phyloP scores from a whole-genome alignment of 2,113 vertebrate genomes.

The Columbina picui region DNA sequence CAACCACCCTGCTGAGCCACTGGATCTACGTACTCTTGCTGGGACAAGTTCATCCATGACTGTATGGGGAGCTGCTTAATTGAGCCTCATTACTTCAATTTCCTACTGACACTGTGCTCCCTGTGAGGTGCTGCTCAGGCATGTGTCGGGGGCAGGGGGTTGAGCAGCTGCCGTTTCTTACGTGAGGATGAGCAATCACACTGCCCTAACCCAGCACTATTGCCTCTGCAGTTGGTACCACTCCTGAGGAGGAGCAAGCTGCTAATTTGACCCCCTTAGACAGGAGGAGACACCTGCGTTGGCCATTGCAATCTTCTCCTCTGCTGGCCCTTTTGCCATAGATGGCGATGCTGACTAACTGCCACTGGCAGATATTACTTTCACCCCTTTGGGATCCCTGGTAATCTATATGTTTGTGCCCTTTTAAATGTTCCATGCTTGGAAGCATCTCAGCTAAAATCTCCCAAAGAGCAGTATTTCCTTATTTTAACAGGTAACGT shows the following conservation, averaged over 20 bases:
- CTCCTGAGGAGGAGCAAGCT: background rate
- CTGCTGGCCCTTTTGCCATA: background rate
- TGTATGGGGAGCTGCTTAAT: conserved; percentile 61
- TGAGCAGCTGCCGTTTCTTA: conserved; percentile 7
- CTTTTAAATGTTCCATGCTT: background rate
- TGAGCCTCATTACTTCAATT: conserved; percentile 62
- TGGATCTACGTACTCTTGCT: conserved; percentile 48
- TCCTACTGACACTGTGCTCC: conserved; percentile 41
- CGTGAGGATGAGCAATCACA: background rate
- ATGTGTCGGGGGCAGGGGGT: background rate
- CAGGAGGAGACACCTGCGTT: rapidly evolving
- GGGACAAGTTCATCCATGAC: conserved; percentile 37
- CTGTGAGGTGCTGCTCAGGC: conserved; percentile 15
- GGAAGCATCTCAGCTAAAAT: background rate
- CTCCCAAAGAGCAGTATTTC: background rate
- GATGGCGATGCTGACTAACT: background rate
- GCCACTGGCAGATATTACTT: background rate
- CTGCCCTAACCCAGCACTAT: background rate
- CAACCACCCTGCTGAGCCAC: conserved; percentile 43
- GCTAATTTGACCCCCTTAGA: background rate
- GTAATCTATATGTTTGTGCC: background rate
- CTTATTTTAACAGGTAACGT: background rate
- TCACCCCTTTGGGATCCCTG: background rate
- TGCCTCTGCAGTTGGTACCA: background rate
- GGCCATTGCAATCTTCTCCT: background rate